Evolutionary conservation across 2,888 invertebrate genomes (phyloP).

Genomic region (Drosophila flavopinicola): DNA sequence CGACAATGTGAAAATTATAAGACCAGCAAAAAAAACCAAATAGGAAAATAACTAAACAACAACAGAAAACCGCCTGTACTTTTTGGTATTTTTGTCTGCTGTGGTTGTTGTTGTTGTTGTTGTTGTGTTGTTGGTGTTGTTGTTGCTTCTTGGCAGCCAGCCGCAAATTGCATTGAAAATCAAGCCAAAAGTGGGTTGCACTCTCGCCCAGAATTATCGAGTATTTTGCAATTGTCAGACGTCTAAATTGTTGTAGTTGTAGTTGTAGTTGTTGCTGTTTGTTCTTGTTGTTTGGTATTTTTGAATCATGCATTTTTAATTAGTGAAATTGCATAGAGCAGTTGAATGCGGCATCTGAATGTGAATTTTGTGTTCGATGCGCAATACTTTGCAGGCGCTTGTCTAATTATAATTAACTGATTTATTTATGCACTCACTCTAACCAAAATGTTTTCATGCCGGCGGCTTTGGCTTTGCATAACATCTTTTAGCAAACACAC

Average conservation of each 20-base stretch:
- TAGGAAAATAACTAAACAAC: too few relatives aligned
- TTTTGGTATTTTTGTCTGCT: constrained; percentile 33
- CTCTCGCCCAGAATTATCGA: constrained; percentile 68
- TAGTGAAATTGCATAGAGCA: constrained; percentile 69
- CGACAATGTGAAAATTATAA: constrained; percentile 54
- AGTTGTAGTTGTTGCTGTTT: constrained; percentile 15
- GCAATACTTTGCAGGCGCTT: constrained; percentile 66
- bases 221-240: constrained; percentile 55
- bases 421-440: constrained; percentile 48
- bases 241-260: constrained; percentile 14
- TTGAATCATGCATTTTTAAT: constrained; percentile 78
- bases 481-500: neutral
- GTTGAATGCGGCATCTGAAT: constrained; percentile 47
- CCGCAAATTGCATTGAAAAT: constrained; percentile 70
- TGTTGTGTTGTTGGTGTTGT: constrained; percentile 16
- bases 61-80: constrained; percentile 22
- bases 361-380: constrained; percentile 59
- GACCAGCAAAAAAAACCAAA: constrained; percentile 17
- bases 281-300: constrained; percentile 37
- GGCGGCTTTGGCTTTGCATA: constrained; percentile 16
- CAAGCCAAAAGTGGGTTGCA: constrained; percentile 68
- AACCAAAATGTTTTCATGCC: constrained; percentile 35
- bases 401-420: constrained; percentile 73
- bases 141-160: constrained; percentile 61
- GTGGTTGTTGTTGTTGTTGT: constrained; percentile 21